phyloP scores from a whole-genome alignment of 2,797 vertebrate genomes.

The Borostomias antarcticus region DNA sequence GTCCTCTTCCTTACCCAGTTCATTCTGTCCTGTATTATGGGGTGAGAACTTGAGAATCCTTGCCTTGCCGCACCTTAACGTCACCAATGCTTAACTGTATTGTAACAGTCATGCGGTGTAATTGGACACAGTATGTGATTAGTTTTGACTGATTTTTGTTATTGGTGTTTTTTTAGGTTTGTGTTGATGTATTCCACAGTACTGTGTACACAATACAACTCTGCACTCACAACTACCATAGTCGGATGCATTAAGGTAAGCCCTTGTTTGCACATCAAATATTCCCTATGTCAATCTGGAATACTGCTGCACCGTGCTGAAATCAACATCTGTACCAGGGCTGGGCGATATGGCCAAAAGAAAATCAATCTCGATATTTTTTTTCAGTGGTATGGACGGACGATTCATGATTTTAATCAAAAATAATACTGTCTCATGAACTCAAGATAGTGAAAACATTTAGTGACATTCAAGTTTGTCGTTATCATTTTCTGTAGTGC shows the following conservation, averaged over 20 bases:
- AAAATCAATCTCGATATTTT: no score
- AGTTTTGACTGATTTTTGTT: background rate
- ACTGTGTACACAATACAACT: constrained; percentile 96
- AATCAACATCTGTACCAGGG: background rate
- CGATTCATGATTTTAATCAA: no score
- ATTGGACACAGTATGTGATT: background rate
- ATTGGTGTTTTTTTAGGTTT: constrained; percentile 75
- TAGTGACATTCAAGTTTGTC: no score
- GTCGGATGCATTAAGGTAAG: constrained; percentile 96
- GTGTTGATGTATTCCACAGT: constrained; percentile 95
- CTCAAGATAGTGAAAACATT: no score
- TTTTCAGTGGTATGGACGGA: no score
- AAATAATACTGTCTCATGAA: no score
- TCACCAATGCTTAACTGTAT: background rate
- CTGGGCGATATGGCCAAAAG: no score
- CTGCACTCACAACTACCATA: constrained; percentile 94
- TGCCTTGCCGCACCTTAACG: background rate
- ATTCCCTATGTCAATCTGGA: background rate
- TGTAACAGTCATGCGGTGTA: background rate
- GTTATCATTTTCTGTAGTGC: no score
- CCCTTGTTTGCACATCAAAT: background rate
- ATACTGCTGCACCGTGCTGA: background rate
- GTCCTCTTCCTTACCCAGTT: constrained; percentile 87
- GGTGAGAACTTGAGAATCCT: constrained; percentile 77
- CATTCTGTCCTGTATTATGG: constrained; percentile 91